Conservation (phyloP, 2,888 invertebrate genomes). For the Sphaerolaimus hirsutus region DNA sequence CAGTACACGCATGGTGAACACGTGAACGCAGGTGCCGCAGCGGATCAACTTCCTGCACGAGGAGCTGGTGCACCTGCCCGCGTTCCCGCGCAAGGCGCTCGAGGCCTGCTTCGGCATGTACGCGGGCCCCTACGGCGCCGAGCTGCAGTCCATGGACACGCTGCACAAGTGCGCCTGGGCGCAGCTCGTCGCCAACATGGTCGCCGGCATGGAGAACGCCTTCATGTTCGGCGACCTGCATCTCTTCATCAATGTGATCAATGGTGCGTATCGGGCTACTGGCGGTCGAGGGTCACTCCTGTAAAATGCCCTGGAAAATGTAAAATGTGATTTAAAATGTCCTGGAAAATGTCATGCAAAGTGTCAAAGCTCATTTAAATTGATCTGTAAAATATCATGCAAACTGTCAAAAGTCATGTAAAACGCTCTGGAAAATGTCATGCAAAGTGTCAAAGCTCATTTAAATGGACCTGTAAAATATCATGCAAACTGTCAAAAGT, state of each 20-base stretch:
- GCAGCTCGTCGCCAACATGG: constrained; percentile 20
- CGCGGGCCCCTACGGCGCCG: constrained; percentile 37
- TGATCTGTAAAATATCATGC: no score
- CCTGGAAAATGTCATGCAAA: no score
- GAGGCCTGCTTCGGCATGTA: constrained; percentile 84
- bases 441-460: no score
- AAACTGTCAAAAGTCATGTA: no score
- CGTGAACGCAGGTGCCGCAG: constrained; percentile 64
- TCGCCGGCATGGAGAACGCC: constrained; percentile 25
- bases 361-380: no score
- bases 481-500: no score
- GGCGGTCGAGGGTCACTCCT: no score
- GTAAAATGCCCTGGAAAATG: no score
- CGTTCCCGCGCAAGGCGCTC: constrained; percentile 86
- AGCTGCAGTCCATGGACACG: constrained; percentile 69
- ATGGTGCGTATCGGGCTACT: not conserved
- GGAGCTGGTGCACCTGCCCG: constrained; percentile 87
- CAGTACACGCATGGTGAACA: not conserved
- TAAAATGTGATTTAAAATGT: no score
- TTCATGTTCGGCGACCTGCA: constrained; percentile 56
- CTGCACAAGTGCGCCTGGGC: constrained; percentile 98
- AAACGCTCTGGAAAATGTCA: no score
- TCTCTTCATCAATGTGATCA: constrained; percentile 74
- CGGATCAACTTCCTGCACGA: constrained; percentile 92
- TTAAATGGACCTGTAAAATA: no score